Percentiles rank a stretch among this genome's conserved stretches.
Conservation (phyloP, 2,888 invertebrate genomes). For the Amblyjoppa fuscipennis region DNA sequence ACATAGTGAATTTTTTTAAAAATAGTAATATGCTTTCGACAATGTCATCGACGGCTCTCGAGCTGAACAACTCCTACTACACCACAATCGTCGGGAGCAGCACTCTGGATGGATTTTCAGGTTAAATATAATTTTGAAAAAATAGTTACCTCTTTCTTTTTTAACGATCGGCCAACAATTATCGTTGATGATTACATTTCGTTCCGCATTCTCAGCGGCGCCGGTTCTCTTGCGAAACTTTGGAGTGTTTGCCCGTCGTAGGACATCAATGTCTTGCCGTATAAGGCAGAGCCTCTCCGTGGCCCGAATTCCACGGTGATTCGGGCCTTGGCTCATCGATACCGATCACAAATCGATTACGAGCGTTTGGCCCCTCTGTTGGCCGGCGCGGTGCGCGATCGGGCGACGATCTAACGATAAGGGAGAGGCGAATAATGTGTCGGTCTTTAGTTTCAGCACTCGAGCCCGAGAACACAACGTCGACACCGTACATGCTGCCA, state of each 20-base stretch:
- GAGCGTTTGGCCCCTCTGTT: background rate
- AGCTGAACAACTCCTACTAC: conserved; percentile 80
- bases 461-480: conserved; percentile 78
- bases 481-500: conserved; percentile 88
- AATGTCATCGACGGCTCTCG: conserved; percentile 78
- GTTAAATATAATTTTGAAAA: conserved; percentile 71
- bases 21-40: conserved; percentile 76
- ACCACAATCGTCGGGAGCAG: conserved; percentile 79
- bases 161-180: background rate
- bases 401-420: conserved; percentile 19
- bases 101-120: conserved; percentile 78
- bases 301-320: conserved; percentile 33
- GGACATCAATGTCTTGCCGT: conserved; percentile 39
- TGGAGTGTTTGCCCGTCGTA: conserved; percentile 21
- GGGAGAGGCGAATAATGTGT: conserved; percentile 24
- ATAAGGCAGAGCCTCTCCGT: conserved; percentile 31
- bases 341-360: conserved; percentile 44
- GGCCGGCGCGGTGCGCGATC: conserved; percentile 9
- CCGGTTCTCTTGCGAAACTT: conserved; percentile 41
- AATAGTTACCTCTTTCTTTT: conserved; percentile 16
- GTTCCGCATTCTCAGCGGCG: background rate
- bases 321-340: conserved; percentile 36
- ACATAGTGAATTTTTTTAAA: background rate
- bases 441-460: conserved; percentile 74
- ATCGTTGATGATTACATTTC: background rate